Evolutionary conservation across 2,888 invertebrate species (phyloP).

Genomic region (Maniola hyperantus): DNA sequence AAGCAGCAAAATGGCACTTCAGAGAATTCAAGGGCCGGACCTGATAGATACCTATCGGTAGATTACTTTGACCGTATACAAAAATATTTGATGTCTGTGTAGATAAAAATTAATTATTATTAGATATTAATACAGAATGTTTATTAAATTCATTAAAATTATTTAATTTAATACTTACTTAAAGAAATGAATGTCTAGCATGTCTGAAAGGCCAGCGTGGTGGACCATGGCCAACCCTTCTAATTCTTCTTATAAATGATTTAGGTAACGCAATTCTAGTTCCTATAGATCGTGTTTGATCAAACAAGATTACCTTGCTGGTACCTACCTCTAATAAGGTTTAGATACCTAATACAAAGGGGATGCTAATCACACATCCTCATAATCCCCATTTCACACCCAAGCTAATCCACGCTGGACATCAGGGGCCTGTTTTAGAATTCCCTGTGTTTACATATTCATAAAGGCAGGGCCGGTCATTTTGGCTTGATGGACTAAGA

Average conservation of each 20-base stretch:
- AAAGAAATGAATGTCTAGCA: no score
- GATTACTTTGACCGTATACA: slow-evolving; percentile 8
- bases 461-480: slow-evolving; percentile 17
- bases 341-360: not conserved
- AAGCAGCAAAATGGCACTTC: slow-evolving; percentile 2
- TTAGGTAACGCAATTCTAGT: not conserved
- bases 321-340: not conserved
- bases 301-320: not conserved
- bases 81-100: not conserved
- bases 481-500: no score
- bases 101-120: not conserved
- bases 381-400: slow-evolving; percentile 53
- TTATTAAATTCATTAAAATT: not conserved
- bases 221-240: no score
- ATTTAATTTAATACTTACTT: no score
- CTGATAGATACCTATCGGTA: slow-evolving; percentile 9
- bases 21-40: slow-evolving; percentile 15
- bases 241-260: no score
- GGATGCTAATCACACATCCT: slow-evolving; percentile 26
- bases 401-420: slow-evolving; percentile 37
- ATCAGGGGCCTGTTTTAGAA: slow-evolving; percentile 24
- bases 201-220: no score
- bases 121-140: not conserved
- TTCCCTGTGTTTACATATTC: slow-evolving; percentile 31
- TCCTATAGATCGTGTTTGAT: not conserved